phyloP scores from a whole-genome alignment of 1,140 invertebrate species.

The Maniola jurtina region DNA sequence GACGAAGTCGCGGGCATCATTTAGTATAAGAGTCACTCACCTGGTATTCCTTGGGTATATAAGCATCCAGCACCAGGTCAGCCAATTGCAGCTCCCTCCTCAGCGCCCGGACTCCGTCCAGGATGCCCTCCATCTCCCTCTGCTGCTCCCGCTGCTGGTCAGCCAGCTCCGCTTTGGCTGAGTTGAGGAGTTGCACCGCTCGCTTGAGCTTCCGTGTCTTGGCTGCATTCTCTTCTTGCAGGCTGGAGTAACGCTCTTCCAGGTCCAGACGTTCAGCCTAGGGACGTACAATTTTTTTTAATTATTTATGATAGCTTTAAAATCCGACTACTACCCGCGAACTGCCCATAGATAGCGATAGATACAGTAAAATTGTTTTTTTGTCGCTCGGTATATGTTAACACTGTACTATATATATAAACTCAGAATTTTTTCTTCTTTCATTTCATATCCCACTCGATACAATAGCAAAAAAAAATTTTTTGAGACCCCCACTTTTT shows the following conservation, averaged over 20 bases:
- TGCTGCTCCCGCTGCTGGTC: conserved; percentile 97
- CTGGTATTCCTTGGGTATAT: conserved; percentile 94
- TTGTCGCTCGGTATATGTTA: too few relatives aligned
- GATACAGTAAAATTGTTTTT: too few relatives aligned
- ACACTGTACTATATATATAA: too few relatives aligned
- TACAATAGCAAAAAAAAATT: too few relatives aligned
- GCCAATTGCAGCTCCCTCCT: conserved; percentile 95
- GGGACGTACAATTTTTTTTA: neutral
- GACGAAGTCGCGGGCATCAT: too few relatives aligned
- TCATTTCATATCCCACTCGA: too few relatives aligned
- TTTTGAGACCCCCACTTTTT: neutral
- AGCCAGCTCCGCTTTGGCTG: conserved; percentile 91
- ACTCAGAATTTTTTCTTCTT: too few relatives aligned
- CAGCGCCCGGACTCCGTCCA: conserved; percentile 94
- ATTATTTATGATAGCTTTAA: neutral
- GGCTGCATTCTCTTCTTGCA: conserved; percentile 95
- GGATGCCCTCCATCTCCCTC: conserved; percentile 95
- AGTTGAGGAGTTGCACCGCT: conserved; percentile 89
- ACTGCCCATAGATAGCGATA: too few relatives aligned
- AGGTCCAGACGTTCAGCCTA: conserved; percentile 95
- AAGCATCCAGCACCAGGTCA: conserved; percentile 90
- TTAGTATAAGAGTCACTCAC: conserved; percentile 19
- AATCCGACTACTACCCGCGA: too few relatives aligned
- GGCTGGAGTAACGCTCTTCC: conserved; percentile 95
- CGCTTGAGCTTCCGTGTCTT: conserved; percentile 96